Conservation (phyloP, 1,140 invertebrate species). For the Hylaeus anthracinus region DNA sequence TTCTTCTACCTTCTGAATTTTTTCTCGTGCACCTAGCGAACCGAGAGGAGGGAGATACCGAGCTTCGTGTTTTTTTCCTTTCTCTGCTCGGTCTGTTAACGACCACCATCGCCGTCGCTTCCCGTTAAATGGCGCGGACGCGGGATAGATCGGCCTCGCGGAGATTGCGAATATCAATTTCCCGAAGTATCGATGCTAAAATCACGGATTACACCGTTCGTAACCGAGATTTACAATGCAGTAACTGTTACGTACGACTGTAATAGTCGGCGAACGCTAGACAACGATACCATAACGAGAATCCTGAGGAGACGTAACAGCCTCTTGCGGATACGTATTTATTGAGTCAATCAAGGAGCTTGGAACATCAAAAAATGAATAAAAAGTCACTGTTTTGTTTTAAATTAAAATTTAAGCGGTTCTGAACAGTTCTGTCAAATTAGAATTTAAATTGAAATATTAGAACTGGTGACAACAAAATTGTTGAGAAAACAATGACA, state of each 20-base stretch:
- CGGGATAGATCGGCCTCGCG: constrained; percentile 47
- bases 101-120: constrained; percentile 36
- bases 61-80: constrained; percentile 20
- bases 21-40: constrained; percentile 42
- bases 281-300: constrained; percentile 9
- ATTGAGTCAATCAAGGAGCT: constrained; percentile 32
- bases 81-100: constrained; percentile 37
- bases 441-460: too few relatives aligned
- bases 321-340: constrained; percentile 10
- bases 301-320: not conserved
- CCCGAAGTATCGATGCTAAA: constrained; percentile 24
- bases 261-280: not conserved
- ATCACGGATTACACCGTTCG: constrained; percentile 21
- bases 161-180: constrained; percentile 63
- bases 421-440: too few relatives aligned
- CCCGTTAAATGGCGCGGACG: constrained; percentile 51
- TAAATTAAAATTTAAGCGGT: too few relatives aligned
- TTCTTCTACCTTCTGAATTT: constrained; percentile 42
- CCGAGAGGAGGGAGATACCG: constrained; percentile 54
- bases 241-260: constrained; percentile 40
- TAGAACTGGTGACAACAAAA: too few relatives aligned
- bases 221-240: constrained; percentile 32
- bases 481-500: too few relatives aligned
- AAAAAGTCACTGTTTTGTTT: too few relatives aligned
- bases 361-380: too few relatives aligned